Evolutionary conservation across 1,140 invertebrate genomes (phyloP), one percentile per base, ranked within the genome.

Genomic region (Mylabris phalerata): DNA sequence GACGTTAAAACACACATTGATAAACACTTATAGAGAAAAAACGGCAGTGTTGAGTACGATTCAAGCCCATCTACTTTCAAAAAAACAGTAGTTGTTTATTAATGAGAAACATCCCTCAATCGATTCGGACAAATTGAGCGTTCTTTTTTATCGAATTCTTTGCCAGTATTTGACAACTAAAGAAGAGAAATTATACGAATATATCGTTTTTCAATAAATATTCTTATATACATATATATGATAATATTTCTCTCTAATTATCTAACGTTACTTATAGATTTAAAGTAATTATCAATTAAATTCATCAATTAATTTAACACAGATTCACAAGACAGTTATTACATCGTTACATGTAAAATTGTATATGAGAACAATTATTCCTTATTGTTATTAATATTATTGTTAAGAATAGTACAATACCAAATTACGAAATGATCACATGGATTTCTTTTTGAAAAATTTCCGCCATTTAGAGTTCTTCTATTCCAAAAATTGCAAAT

Each of bases 21-120:
- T 52, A 54, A 62, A 62, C 63, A 65, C 61, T 63, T 63, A 19
- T 19, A 19, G 19, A 67, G 62, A 66, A 60, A 67, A 66, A 67
- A 62, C 66, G 67, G 67, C 67, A 69, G 67, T 69, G 67, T 67
- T 69, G 59, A 67, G 59, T 66, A 67, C 55, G 60, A 66, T 66
- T 65, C 58, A 69, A 66, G 64, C 67, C 64, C 66, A 63, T 61
- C 60, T 66, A 61, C 57, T 66, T 4, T 42, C 3, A 10, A 42
- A 42, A 19, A 10, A n/a, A 65, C 55, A 61, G 55, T 59, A 55
- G 46, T 58, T 48, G 51, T 57, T 45, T 58, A 62, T 61, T 42
- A 25, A 19, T 19, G 19, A 19, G 19, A 19, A 19, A 19, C 19
- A 19, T 19, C 19, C 19, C 19, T 19, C 19, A 54, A 56, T 32